Conservation (phyloP, 2,888 invertebrate species). For the Silvanus unidentatus region DNA sequence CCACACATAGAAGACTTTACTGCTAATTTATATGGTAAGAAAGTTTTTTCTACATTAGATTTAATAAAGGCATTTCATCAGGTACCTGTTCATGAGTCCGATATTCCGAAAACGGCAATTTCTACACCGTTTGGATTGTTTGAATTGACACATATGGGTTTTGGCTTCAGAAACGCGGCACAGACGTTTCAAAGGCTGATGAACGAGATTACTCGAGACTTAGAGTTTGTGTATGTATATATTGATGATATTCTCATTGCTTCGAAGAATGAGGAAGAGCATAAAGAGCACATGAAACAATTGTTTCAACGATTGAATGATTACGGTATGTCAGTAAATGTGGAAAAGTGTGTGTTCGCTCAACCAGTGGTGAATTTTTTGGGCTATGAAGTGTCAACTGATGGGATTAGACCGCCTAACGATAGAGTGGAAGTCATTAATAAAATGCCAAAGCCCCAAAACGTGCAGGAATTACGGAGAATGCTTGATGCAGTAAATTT, state of each 20-base stretch:
- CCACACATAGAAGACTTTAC: slow-evolving; percentile 1
- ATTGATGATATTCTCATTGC: slow-evolving; percentile 32
- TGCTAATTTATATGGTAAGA: slow-evolving; percentile 8
- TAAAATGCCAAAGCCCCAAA: slow-evolving; percentile 19
- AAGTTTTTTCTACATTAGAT: slow-evolving; percentile 23
- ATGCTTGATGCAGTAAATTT: slow-evolving; percentile 20
- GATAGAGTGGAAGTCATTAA: slow-evolving; percentile 31
- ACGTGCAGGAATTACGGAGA: slow-evolving; percentile 9
- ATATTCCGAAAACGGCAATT: slow-evolving; percentile 28
- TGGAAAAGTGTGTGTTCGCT: slow-evolving; percentile 32
- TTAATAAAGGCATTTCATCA: slow-evolving; percentile 21
- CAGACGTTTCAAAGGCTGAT: slow-evolving; percentile 42
- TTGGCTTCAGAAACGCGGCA: slow-evolving; percentile 41
- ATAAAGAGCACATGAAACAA: slow-evolving; percentile 18
- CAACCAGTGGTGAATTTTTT: slow-evolving; percentile 23
- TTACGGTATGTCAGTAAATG: slow-evolving; percentile 27
- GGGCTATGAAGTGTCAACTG: slow-evolving; percentile 20
- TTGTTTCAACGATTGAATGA: slow-evolving; percentile 24
- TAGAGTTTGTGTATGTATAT: slow-evolving; percentile 7
- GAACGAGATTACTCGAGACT: slow-evolving; percentile 22
- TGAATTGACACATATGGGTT: slow-evolving; percentile 34
- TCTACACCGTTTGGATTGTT: slow-evolving; percentile 26
- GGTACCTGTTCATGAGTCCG: slow-evolving; percentile 17
- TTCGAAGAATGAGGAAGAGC: slow-evolving; percentile 19
- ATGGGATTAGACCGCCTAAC: slow-evolving; percentile 31